Evolutionary conservation across 2,113 vertebrate species (phyloP).

Genomic region (Variabilichromis moorii): DNA sequence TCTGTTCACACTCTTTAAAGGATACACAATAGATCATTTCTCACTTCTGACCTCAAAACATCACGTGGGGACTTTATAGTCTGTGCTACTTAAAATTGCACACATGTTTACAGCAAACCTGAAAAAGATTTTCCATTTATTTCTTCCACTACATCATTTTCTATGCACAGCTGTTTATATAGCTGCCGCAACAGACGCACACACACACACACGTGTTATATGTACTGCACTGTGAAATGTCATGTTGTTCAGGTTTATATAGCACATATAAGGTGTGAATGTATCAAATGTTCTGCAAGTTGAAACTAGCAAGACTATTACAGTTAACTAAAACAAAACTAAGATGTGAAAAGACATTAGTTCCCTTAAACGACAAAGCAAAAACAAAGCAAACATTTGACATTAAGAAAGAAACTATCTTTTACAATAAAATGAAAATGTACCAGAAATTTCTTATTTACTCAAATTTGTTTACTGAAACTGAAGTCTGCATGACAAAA

Average conservation of each 20-base stretch:
- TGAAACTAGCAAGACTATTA: background rate
- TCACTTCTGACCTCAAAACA: background rate
- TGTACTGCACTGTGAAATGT: background rate
- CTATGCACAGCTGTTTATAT: background rate
- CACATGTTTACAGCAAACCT: background rate
- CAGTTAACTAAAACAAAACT: background rate
- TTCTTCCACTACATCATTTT: background rate
- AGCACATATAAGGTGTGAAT: background rate
- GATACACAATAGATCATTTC: background rate
- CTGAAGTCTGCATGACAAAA: background rate
- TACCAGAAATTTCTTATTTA: background rate
- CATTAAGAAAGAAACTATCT: fast-evolving
- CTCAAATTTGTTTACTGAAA: background rate
- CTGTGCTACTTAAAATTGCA: background rate
- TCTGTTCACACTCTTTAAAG: background rate
- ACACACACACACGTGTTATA: background rate
- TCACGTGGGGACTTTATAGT: background rate
- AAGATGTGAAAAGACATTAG: background rate
- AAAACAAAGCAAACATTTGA: background rate
- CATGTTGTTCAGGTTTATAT: background rate
- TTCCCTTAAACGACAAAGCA: background rate
- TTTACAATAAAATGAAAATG: background rate
- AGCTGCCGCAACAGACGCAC: background rate
- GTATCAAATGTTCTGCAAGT: background rate
- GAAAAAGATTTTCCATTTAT: background rate